A percentile compares a stretch with the other conserved stretches of the same genome.
phyloP scores from a whole-genome alignment of 2,113 vertebrate species.

The Amblyopsis rosae region DNA sequence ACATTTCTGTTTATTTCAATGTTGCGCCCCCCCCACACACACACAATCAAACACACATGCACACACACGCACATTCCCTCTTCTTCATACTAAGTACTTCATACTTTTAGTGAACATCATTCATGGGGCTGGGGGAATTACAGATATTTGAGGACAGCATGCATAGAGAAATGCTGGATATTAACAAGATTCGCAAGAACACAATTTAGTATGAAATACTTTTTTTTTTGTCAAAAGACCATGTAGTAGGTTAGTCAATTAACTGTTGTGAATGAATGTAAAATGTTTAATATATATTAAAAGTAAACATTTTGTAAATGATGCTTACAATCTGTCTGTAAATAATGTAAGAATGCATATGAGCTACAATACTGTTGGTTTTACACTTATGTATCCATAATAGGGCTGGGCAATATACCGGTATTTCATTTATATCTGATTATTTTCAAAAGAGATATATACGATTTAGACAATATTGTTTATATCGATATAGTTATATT shows the following conservation, averaged over 20 bases:
- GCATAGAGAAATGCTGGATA: conserved; percentile 15
- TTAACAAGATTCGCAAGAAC: background rate
- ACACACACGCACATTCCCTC: conserved; percentile 38
- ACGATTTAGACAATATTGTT: no score
- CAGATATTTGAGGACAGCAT: conserved; percentile 9
- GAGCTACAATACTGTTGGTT: conserved; percentile 44
- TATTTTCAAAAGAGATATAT: no score
- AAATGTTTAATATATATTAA: conserved; percentile 40
- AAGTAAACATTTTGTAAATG: conserved; percentile 34
- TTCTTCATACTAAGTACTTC: conserved; percentile 2
- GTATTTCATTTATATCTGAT: no score
- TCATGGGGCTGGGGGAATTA: background rate
- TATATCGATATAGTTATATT: no score
- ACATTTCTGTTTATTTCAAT: conserved; percentile 65
- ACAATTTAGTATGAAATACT: background rate
- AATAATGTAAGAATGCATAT: conserved; percentile 33
- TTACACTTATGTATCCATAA: background rate
- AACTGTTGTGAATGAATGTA: conserved; percentile 14
- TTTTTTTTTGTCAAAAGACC: conserved; percentile 2
- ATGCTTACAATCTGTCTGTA: conserved; percentile 27
- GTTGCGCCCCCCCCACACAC: conserved; percentile 35
- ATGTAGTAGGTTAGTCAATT: conserved; percentile 3
- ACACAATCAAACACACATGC: no score
- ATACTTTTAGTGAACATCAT: conserved; percentile 17
- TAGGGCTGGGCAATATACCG: no score